Conservation (phyloP, 2,113 vertebrate genomes). For the Nycticorax nycticorax region DNA sequence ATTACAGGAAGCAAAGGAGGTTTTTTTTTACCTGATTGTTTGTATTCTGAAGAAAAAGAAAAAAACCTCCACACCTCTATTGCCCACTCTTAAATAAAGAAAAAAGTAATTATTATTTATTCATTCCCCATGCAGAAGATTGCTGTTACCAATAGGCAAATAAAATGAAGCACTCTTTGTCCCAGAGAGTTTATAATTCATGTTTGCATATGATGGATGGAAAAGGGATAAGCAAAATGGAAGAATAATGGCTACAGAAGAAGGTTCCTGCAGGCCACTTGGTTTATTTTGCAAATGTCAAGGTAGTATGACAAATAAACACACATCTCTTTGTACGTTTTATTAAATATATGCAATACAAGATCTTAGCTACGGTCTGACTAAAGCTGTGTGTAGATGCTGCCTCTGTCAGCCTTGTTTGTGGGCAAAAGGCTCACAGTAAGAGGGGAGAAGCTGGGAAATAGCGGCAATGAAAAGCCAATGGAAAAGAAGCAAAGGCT, state of each 20-base stretch:
- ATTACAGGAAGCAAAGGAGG: neutral
- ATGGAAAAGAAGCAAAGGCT: neutral
- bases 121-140: neutral
- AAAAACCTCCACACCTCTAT: too few relatives aligned
- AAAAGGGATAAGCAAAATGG: neutral
- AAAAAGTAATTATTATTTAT: neutral
- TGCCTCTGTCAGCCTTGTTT: neutral
- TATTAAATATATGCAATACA: neutral
- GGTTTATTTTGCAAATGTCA: neutral
- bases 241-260: neutral
- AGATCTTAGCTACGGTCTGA: neutral
- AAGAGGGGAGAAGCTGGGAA: neutral
- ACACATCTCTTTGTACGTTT: neutral
- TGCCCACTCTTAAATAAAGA: neutral
- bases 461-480: neutral
- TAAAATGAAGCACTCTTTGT: neutral
- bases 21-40: neutral
- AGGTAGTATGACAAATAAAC: neutral
- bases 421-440: neutral
- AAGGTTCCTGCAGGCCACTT: neutral
- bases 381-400: neutral
- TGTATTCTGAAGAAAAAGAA: neutral
- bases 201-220: neutral
- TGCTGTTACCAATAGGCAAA: neutral
- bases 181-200: neutral